Base-by-base conservation (phyloP, 1,140 invertebrate species). In the Diabrotica undecimpunctata region DNA sequence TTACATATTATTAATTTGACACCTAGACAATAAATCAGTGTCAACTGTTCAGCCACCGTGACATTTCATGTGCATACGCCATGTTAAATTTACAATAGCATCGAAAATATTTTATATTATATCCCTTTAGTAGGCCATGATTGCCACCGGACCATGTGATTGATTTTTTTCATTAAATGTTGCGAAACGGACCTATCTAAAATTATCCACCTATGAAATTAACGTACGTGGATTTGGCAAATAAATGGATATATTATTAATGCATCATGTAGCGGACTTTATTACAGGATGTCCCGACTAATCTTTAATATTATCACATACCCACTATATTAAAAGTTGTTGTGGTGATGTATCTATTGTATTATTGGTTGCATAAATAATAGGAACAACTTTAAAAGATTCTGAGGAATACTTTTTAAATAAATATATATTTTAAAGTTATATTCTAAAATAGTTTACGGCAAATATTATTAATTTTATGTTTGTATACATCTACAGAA, bases 201-300 rank as follows among this genome's bases (percentile, higher is more conserved):
- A 61, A 61, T 61, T 61, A 52, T 52, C 25, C 59, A 61, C 59
- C 59, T 61, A 61, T 61, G 35, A 61, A 61, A 61, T 61, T 53
- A 61, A 52, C 52, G 50, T 35, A 61, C 53, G 59, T 52, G 54
- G 64, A 66, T 66, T 61, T 51, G 59, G 60, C 58, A 60, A 57
- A 54, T 55, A 61, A 37, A 60, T 25, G 25, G 64, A 53, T 51
- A 55, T 61, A 66, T 66, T 66, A 66, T 66, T 66, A 56, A 66
- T 66, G 64, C 64, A 66, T 54, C 58, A 54, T 35, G 58, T 60
- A 55, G 9, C 63, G 25, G 25, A 25, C 25, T 25, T 25, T 25
- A 25, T 25, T 25, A 25, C 25, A 25, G 25, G 25, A 25, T 4
- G 25, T 25, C 25, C 25, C 25, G 25, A 25, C 25, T 25, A 25